Percentiles rank a stretch among this genome's conserved stretches.
Evolutionary conservation across 2,888 invertebrate genomes (phyloP).

Genomic region (Patella ulyssiponensis): DNA sequence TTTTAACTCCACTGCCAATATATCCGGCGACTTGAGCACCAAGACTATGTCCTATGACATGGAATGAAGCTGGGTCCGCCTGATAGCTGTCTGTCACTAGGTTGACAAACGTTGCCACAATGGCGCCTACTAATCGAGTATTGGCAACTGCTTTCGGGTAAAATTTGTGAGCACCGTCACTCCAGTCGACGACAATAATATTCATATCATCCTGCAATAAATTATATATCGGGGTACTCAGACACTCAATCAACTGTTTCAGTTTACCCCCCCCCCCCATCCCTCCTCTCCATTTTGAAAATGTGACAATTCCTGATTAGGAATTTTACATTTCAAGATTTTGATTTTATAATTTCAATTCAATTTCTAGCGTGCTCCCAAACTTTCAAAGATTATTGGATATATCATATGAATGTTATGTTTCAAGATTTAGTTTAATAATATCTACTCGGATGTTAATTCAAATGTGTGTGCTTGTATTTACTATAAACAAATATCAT

Average conservation of each 20-base stretch:
- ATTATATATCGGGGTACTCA: background rate
- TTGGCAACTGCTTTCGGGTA: slow-evolving; percentile 70
- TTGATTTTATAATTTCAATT: too few relatives aligned
- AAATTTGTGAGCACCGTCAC: slow-evolving; percentile 46
- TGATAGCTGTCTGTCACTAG: slow-evolving; percentile 40
- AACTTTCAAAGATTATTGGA: too few relatives aligned
- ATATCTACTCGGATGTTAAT: background rate
- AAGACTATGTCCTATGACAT: slow-evolving; percentile 85
- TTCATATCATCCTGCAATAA: slow-evolving; percentile 47
- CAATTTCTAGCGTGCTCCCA: too few relatives aligned
- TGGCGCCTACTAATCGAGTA: slow-evolving; percentile 67
- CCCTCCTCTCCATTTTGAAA: background rate
- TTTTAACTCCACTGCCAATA: slow-evolving; percentile 78
- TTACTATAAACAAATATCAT: slow-evolving; percentile 33
- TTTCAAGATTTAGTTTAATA: too few relatives aligned
- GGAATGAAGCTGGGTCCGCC: slow-evolving; percentile 39
- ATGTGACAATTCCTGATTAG: slow-evolving; percentile 37
- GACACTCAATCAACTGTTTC: background rate
- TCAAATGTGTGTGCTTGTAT: background rate
- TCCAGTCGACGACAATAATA: slow-evolving; percentile 55
- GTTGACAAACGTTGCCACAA: slow-evolving; percentile 56
- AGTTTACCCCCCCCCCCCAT: too few relatives aligned
- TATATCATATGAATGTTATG: too few relatives aligned
- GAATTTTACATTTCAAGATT: background rate
- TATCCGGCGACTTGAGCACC: slow-evolving; percentile 92